Conservation (phyloP, 35 echinoderm and acorn worm species). For the Chiridota heheva region DNA sequence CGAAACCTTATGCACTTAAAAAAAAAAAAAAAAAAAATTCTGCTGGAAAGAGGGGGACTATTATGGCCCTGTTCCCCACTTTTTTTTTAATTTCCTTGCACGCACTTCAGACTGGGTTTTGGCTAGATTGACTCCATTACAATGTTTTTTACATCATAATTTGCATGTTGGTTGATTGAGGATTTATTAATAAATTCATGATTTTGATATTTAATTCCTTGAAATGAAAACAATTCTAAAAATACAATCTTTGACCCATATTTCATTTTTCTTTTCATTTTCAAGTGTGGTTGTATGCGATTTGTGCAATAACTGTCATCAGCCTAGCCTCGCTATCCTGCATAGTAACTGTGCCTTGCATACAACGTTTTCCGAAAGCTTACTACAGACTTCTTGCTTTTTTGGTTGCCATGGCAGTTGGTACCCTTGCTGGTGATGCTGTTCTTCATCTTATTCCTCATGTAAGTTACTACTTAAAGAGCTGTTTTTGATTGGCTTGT, state of each 20-base stretch:
- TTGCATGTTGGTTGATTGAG: background rate
- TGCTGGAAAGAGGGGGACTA: too few species aligned
- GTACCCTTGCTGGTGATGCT: constrained; percentile 82
- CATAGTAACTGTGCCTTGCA: constrained; percentile 89
- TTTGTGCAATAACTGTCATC: constrained; percentile 86
- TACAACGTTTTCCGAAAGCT: constrained; percentile 65
- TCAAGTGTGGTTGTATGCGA: constrained; percentile 85
- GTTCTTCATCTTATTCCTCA: constrained; percentile 93
- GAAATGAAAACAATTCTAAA: background rate
- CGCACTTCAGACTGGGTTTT: background rate
- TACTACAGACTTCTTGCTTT: constrained; percentile 76
- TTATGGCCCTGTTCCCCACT: too few species aligned
- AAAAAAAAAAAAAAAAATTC: too few species aligned
- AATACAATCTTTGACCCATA: background rate
- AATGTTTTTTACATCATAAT: background rate
- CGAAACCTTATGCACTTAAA: too few species aligned
- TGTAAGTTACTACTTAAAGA: constrained; percentile 82
- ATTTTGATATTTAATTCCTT: background rate
- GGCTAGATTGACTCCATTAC: background rate
- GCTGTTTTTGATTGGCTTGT: too few species aligned
- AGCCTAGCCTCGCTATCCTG: constrained; percentile 76
- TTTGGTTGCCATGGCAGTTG: constrained; percentile 90
- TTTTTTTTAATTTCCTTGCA: constrained; percentile 7
- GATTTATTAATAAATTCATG: background rate
- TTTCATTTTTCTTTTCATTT: constrained; percentile 25